Evolutionary conservation across 1,140 invertebrate species (phyloP), one percentile per base, ranked within the genome.

Genomic region (Leptinotarsa defecta): DNA sequence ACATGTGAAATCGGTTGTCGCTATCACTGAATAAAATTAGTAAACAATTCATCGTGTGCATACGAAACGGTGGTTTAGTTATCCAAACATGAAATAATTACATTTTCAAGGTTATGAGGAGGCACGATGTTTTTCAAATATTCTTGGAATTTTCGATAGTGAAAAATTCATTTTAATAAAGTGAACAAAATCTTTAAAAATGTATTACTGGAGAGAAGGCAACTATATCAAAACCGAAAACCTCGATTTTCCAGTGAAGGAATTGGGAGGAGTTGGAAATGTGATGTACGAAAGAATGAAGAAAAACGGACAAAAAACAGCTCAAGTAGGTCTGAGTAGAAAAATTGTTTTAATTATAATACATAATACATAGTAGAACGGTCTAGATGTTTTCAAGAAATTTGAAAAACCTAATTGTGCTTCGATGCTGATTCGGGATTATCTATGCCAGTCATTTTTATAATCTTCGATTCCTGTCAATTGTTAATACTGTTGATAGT

Each of bases 281-380:
- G 74, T 76, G 4, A 71, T 75, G 22, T 80, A 73, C 64, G 73
- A 64, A 3, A 48, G 70, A 3, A 79, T 80, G 77, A 75, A 68
- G 48, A 71, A 74, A 22, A 65, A 80, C 13, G 52, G 74, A 67
- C 17, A 27, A 6, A 78, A 77, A 74, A 68, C 72, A 48, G 75
- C 77, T 15, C 79, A 80, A 71, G 79, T 80, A 77, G 65, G 19
- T 68, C 6, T 4, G 4, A 5, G 8, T 4, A 57, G 3, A 4
- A 19, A 57, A 8, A 8, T 19, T 57, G 13, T 43, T 11, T 43
- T 0, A 43, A 11, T 43, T 11, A 11, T 11, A 3, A 11, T 11
- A 2, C 2, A 43, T 43, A 43, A 43, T 27, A 24, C 24, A 24
- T 8, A 43, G 11, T 43, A 43, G 2, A 43, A 43, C 34, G 34